Percentiles rank a stretch among this genome's conserved stretches.
These are phyloP conservation scores for Atta texana DNA, from an alignment of 1,140 invertebrate species.

Conservation along the genomic window DNA sequence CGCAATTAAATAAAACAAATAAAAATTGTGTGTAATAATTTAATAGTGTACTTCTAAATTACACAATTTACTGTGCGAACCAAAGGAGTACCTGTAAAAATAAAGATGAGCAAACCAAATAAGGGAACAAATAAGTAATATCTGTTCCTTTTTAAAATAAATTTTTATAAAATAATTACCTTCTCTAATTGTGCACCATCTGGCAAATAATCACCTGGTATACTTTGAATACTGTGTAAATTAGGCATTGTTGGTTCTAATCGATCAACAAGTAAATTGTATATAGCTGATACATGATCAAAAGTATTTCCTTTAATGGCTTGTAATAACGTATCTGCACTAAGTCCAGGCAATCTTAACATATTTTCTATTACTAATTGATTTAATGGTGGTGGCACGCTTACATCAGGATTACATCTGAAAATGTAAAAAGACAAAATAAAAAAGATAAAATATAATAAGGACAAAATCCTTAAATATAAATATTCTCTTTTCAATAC, in stretches of 20 bases:
- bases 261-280: conserved; percentile 94
- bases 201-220: conserved; percentile 88
- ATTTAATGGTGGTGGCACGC: conserved; percentile 84
- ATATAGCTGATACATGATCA: conserved; percentile 98
- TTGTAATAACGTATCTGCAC: conserved; percentile 90
- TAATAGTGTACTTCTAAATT: conserved; percentile 88
- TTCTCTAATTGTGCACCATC: conserved; percentile 89
- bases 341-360: conserved; percentile 92
- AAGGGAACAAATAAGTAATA: no score
- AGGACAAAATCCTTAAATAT: background rate
- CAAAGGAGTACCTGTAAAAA: conserved; percentile 73
- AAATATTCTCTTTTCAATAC: background rate
- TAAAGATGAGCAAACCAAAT: background rate
- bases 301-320: conserved; percentile 95
- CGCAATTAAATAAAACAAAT: background rate
- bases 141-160: background rate
- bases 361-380: conserved; percentile 92
- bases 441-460: background rate
- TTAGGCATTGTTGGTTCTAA: conserved; percentile 85
- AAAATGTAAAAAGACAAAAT: conserved; percentile 39
- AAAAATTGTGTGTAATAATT: background rate
- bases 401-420: conserved; percentile 77
- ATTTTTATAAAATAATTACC: conserved; percentile 81
- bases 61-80: background rate
- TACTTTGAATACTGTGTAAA: conserved; percentile 88